Conservation (phyloP, 53 echinoderm and acorn worm species). For the Apostichopus leukothele region DNA sequence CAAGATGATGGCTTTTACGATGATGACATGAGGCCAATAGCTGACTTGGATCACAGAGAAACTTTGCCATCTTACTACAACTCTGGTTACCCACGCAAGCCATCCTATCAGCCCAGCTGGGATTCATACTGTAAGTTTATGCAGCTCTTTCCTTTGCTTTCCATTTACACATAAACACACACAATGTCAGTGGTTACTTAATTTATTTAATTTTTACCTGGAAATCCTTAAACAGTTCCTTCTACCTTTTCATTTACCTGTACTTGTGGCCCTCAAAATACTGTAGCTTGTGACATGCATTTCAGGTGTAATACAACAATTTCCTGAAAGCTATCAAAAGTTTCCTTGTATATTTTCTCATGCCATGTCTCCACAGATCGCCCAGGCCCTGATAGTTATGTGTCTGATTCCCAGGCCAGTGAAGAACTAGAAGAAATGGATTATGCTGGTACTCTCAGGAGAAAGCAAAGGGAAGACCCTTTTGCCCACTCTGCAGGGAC, state of each 20-base stretch:
- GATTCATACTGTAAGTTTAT: constrained; percentile 64
- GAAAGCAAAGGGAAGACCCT: constrained; percentile 59
- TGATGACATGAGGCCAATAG: constrained; percentile 51
- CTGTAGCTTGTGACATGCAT: no score
- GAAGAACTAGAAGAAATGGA: constrained; percentile 60
- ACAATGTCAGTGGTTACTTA: no score
- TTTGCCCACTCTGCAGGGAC: constrained; percentile 24
- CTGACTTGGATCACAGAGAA: constrained; percentile 23
- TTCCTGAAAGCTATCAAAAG: no score
- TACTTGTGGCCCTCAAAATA: no score
- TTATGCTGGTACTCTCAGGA: constrained; percentile 72
- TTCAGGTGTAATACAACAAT: no score
- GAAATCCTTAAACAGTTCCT: no score
- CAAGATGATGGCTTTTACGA: neutral
- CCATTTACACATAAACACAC: no score
- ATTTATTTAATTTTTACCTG: no score
- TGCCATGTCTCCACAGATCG: neutral
- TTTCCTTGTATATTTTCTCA: no score
- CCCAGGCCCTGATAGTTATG: neutral
- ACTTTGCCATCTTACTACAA: constrained; percentile 61
- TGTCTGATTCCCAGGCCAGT: constrained; percentile 9
- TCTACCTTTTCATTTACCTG: no score
- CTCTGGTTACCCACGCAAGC: constrained; percentile 64
- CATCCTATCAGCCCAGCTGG: constrained; percentile 81
- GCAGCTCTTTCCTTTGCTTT: no score